Conservation (phyloP, 2,113 vertebrate species). For the Tretioscincus oriximinensis region DNA sequence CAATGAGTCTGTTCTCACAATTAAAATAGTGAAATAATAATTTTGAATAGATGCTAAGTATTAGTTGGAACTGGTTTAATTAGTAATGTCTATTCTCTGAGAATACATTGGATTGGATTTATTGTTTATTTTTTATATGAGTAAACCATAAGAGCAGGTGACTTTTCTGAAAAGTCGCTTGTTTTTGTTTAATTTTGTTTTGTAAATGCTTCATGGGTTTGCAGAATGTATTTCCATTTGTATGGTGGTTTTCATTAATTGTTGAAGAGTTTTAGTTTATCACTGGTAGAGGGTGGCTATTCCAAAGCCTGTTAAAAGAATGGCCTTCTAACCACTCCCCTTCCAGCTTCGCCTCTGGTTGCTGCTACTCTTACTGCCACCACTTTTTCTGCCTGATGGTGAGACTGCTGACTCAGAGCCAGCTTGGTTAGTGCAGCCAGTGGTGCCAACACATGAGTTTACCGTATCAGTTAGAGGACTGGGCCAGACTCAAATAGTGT, state of each 20-base stretch:
- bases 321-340: no score
- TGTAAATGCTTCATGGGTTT: not conserved
- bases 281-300: no score
- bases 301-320: no score
- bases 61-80: not conserved
- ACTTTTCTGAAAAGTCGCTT: not conserved
- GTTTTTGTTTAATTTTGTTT: not conserved
- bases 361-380: no score
- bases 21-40: not conserved
- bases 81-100: not conserved
- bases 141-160: not conserved
- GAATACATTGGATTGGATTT: not conserved
- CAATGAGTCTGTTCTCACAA: not conserved
- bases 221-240: not conserved
- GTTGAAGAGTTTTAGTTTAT: not conserved
- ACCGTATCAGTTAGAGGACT: no score
- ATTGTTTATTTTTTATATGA: not conserved
- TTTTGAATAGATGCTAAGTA: not conserved
- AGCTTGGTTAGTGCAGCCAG: no score
- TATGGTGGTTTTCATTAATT: not conserved
- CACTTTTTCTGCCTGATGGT: no score
- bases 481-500: no score
- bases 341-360: no score
- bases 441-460: no score
- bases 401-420: no score